phyloP scores from a whole-genome alignment of 2,113 vertebrate genomes.

The Podarcis cretensis region DNA sequence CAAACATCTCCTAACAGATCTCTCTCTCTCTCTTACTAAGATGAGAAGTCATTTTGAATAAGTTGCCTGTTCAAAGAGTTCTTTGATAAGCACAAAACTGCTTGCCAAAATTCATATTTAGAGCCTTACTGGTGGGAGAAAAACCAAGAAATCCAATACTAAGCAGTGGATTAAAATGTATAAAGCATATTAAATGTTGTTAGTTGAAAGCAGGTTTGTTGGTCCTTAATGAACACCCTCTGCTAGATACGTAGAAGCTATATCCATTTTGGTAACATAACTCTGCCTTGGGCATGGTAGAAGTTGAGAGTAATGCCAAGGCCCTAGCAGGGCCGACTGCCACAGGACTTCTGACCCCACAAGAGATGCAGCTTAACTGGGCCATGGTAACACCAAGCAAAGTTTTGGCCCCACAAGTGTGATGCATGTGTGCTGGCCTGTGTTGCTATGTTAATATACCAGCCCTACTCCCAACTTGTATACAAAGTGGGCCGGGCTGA shows the following conservation, averaged over 20 bases:
- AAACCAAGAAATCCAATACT: not conserved
- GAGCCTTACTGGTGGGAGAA: not conserved
- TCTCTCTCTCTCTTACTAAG: not conserved
- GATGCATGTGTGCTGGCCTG: too few relatives aligned
- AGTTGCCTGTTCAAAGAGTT: not conserved
- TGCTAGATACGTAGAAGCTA: not conserved
- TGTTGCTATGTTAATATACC: not conserved
- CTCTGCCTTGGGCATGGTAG: not conserved
- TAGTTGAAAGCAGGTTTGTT: not conserved
- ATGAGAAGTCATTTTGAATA: not conserved
- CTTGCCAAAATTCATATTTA: slow-evolving; percentile 13
- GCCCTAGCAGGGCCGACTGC: not conserved
- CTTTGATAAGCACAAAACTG: slow-evolving; percentile 3
- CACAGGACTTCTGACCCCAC: not conserved
- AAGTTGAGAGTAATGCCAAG: not conserved
- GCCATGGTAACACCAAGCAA: not conserved
- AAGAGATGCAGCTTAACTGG: not conserved
- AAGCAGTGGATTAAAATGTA: not conserved
- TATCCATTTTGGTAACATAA: not conserved
- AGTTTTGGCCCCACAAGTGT: too few relatives aligned
- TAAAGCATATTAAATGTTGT: not conserved
- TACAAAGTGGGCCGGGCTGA: too few relatives aligned
- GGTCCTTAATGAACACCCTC: not conserved
- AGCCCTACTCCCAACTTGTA: too few relatives aligned
- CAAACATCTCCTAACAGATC: not conserved